A percentile compares a stretch with the other conserved stretches of the same genome.
Conservation (phyloP, 1,140 invertebrate species). For the Orchestia grillus region DNA sequence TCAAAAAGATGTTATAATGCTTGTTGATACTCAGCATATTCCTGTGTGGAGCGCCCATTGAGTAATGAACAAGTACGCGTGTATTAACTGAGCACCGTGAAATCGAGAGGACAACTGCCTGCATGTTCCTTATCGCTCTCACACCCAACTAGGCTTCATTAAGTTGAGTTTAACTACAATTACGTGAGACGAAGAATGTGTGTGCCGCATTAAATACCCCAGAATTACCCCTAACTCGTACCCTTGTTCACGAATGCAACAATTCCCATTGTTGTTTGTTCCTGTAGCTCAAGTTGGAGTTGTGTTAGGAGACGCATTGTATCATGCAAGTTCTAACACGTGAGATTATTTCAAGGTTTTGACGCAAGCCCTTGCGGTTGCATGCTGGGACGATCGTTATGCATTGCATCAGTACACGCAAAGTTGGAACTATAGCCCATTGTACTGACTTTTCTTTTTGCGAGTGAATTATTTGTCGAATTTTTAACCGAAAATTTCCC, state of each 20-base stretch:
- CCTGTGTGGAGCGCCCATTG: neutral
- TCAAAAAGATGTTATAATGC: neutral
- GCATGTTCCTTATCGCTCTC: neutral
- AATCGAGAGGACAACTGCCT: neutral
- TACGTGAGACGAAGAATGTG: neutral
- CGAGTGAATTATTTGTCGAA: neutral
- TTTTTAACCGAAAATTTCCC: neutral
- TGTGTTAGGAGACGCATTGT: neutral
- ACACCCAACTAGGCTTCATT: neutral
- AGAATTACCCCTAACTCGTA: neutral
- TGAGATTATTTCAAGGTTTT: neutral
- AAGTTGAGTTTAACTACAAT: neutral
- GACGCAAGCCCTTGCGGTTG: neutral
- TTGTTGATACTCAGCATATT: neutral
- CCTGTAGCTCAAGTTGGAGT: neutral
- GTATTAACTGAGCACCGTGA: neutral
- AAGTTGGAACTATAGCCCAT: neutral
- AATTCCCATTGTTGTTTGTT: neutral
- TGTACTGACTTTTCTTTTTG: too few relatives aligned
- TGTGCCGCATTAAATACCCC: neutral
- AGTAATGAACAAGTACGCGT: neutral
- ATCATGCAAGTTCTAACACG: too few relatives aligned
- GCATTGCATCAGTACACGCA: neutral
- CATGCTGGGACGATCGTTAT: neutral
- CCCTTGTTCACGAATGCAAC: neutral